A percentile compares a stretch with the other conserved stretches of the same genome.
These are phyloP conservation scores for Xyliphius kryptos DNA, from an alignment of 2,113 vertebrate species.

Conservation along the genomic window DNA sequence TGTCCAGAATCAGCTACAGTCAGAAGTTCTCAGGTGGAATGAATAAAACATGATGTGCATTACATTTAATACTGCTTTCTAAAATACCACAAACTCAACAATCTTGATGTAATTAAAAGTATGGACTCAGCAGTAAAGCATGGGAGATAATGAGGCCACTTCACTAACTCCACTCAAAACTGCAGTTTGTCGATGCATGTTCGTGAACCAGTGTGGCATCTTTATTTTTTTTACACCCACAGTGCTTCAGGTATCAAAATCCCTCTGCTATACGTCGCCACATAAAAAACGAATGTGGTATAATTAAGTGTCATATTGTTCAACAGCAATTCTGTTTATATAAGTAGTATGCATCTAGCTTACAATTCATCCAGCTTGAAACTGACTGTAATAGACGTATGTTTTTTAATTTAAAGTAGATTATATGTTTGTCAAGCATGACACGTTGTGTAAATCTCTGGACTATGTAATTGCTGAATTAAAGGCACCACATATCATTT, in stretches of 20 bases:
- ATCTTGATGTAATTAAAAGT: slow-evolving; percentile 3
- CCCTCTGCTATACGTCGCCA: too few species aligned
- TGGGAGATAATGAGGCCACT: not conserved
- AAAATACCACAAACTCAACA: slow-evolving; percentile 26
- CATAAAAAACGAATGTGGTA: too few species aligned
- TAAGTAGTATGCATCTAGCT: too few species aligned
- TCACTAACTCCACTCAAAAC: not conserved
- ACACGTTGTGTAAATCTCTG: slow-evolving; percentile 41
- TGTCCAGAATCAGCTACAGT: slow-evolving; percentile 63
- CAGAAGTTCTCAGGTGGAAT: slow-evolving; percentile 62
- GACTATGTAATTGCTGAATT: slow-evolving; percentile 47
- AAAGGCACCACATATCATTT: slow-evolving; percentile 39
- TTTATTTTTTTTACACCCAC: too few species aligned
- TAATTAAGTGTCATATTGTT: too few species aligned
- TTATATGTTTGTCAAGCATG: slow-evolving; percentile 44
- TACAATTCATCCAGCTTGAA: too few species aligned
- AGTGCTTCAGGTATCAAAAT: too few species aligned
- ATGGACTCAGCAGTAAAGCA: not conserved
- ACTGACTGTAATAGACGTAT: too few species aligned
- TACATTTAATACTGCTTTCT: slow-evolving; percentile 35
- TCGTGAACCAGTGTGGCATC: too few species aligned
- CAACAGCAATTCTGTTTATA: too few species aligned
- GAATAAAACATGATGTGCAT: slow-evolving; percentile 45
- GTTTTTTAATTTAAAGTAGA: slow-evolving; percentile 12
- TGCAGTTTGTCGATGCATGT: not conserved